Conservation (phyloP, 2,797 vertebrate species). For the Alcedo quadribrachys region DNA sequence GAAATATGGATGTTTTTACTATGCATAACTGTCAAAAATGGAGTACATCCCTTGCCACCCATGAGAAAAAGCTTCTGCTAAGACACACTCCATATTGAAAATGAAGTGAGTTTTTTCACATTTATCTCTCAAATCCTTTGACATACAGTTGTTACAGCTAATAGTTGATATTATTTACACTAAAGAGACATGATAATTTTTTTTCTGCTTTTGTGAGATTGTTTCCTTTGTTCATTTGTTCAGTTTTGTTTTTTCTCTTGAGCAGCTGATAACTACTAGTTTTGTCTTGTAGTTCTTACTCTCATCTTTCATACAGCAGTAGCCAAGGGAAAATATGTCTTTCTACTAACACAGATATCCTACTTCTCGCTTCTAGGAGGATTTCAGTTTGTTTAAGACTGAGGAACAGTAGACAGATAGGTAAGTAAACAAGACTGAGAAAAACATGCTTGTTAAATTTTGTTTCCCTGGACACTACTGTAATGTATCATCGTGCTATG, state of each 20-base stretch:
- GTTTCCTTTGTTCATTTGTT: not conserved
- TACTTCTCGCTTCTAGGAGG: not conserved
- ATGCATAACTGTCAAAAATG: not conserved
- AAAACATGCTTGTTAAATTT: not conserved
- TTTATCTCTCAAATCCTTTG: not conserved
- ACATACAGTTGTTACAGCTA: not conserved
- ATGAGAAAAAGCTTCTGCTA: not conserved
- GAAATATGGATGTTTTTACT: not conserved
- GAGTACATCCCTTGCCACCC: not conserved
- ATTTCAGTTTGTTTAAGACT: not conserved
- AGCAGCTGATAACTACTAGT: not conserved
- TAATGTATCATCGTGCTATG: not conserved
- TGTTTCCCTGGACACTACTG: not conserved
- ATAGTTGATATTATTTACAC: not conserved
- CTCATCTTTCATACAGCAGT: not conserved
- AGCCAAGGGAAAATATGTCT: not conserved
- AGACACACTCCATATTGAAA: not conserved
- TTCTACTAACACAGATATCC: not conserved
- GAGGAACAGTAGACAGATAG: not conserved
- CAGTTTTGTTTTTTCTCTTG: not conserved
- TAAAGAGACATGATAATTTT: not conserved
- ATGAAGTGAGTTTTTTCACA: not conserved
- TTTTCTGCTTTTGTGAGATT: not conserved
- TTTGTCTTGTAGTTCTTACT: not conserved
- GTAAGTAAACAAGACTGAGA: not conserved